A percentile compares a stretch with the other conserved stretches of the same genome.
These are phyloP conservation scores for Macrosiphum euphorbiae DNA, from an alignment of 2,888 invertebrate species.

Conservation along the genomic window DNA sequence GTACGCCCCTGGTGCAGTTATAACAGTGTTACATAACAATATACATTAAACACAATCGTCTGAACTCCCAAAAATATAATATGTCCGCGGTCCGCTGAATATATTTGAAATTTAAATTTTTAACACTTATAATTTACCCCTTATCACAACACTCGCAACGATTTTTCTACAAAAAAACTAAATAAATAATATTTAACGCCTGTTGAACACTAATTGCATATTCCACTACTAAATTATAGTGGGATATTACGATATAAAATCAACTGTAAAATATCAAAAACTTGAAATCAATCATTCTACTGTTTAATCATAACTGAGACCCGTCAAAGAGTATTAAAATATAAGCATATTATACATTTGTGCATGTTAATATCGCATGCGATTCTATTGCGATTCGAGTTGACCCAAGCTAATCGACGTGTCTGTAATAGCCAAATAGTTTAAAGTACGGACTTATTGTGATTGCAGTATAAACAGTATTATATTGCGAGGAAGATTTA, in stretches of 20 bases:
- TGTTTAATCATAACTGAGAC: neutral
- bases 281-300: too few relatives aligned
- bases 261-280: neutral
- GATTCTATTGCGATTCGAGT: neutral
- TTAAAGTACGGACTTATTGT: neutral
- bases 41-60: neutral
- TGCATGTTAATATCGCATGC: neutral
- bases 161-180: neutral
- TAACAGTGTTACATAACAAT: neutral
- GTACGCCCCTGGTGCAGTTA: too few relatives aligned
- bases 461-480: neutral
- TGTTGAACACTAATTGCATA: too few relatives aligned
- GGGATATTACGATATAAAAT: neutral
- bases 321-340: neutral
- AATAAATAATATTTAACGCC: neutral
- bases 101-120: neutral
- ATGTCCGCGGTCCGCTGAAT: neutral
- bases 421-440: neutral
- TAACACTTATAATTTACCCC: neutral
- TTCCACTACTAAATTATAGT: too few relatives aligned
- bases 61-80: neutral
- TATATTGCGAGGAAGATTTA: neutral
- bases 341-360: neutral
- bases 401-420: neutral
- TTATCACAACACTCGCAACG: neutral